Conservation (phyloP, 2,113 vertebrate genomes). For the Sclerurus mexicanus region DNA sequence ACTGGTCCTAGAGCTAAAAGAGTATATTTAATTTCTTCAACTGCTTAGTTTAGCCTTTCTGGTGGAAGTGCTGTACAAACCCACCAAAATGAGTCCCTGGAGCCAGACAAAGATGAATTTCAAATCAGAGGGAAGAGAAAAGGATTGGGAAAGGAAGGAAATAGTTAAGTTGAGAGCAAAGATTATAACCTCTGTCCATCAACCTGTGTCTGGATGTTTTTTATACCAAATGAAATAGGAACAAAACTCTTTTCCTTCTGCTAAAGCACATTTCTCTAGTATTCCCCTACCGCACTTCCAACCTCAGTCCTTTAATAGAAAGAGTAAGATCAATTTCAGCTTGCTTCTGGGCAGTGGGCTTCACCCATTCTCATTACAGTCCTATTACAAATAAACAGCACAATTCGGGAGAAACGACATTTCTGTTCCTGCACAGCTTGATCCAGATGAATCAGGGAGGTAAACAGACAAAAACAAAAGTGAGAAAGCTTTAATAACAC, state of each 20-base stretch:
- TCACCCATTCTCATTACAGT: neutral
- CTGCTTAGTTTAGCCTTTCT: neutral
- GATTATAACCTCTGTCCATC: neutral
- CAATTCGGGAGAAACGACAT: neutral
- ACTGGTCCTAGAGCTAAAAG: neutral
- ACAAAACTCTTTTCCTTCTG: neutral
- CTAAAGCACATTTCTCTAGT: neutral
- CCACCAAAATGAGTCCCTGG: neutral
- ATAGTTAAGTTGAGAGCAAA: neutral
- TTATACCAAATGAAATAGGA: neutral
- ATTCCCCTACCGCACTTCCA: neutral
- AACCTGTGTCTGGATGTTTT: neutral
- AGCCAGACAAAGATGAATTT: neutral
- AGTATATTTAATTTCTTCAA: neutral
- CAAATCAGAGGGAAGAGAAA: neutral
- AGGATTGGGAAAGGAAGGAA: neutral
- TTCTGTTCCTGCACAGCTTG: neutral
- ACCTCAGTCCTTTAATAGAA: neutral
- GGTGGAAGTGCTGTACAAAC: neutral
- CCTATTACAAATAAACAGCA: neutral
- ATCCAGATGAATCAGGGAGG: conserved; percentile 9
- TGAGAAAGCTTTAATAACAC: conserved; percentile 2
- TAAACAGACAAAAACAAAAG: conserved; percentile 12
- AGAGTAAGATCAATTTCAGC: neutral
- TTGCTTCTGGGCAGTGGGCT: neutral